Percentiles rank a stretch among this genome's conserved stretches.
These are phyloP conservation scores for Punctoribates punctum DNA, from an alignment of 2,888 invertebrate genomes.

Conservation along the genomic window DNA sequence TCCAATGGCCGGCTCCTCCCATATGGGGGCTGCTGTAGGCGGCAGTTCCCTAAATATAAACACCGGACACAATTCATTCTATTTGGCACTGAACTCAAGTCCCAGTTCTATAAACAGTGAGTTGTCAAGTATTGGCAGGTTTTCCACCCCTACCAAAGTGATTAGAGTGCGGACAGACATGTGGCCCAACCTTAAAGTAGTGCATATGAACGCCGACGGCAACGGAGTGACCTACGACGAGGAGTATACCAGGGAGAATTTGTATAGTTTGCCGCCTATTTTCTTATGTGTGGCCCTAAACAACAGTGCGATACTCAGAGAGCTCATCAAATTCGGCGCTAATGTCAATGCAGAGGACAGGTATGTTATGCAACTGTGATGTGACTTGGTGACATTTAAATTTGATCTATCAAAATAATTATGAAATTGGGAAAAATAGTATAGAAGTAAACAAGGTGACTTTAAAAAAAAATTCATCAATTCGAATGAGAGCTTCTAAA, in stretches of 20 bases:
- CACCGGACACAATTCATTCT: background rate
- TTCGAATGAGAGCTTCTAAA: too few species aligned
- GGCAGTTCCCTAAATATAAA: background rate
- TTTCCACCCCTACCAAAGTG: slow-evolving; percentile 33
- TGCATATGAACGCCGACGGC: slow-evolving; percentile 45
- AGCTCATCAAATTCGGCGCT: slow-evolving; percentile 60
- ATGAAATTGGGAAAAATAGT: too few species aligned
- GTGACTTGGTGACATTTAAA: too few species aligned
- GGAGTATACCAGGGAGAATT: slow-evolving; percentile 57
- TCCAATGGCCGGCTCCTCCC: slow-evolving; percentile 22
- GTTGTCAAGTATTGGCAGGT: background rate
- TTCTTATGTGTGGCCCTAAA: slow-evolving; percentile 60
- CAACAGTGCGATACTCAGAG: slow-evolving; percentile 58
- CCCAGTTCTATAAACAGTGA: slow-evolving; percentile 40
- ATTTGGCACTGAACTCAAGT: slow-evolving; percentile 37
- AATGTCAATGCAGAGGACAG: slow-evolving; percentile 57
- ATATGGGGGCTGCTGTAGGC: background rate
- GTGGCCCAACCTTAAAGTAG: slow-evolving; percentile 47
- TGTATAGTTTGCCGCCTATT: slow-evolving; percentile 61
- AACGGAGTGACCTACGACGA: slow-evolving; percentile 50
- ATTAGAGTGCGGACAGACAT: slow-evolving; percentile 34
- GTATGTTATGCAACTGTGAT: too few species aligned
- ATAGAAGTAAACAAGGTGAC: too few species aligned
- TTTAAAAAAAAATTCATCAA: too few species aligned
- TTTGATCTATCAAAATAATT: too few species aligned